Base-by-base conservation (phyloP, 2,113 vertebrate species). In the Cyphomyrus plagiostoma region DNA sequence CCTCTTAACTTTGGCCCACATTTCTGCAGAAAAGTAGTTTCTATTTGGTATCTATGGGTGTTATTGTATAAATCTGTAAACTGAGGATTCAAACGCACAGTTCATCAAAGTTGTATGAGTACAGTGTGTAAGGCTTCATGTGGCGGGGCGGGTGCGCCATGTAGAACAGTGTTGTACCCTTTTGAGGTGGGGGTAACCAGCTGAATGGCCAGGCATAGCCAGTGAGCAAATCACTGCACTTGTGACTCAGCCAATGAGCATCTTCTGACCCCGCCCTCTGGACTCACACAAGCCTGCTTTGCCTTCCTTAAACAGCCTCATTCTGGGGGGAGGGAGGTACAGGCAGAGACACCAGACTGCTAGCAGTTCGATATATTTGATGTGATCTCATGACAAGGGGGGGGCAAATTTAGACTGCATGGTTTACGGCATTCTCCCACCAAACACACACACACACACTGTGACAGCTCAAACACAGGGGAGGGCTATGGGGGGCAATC, bases 121-220 rank as follows among this genome's bases (percentile, higher is more conserved):
- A 42, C 74, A 42, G 35, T 80, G 15, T 80, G 35, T 80, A 80
- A 80, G 15, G 35, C 70, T 77, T 39, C 70, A 35, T 17, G 10
- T 5, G 35, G 42, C 1, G 70, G 70, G 66, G 10, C 35, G 30
- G 23, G 58, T 0, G 30, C 4, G 3, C 13, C 70, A 5, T 35
- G 2, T 77, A 35, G 1, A 17, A 39, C 15, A 39, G 30, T 17
- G 74, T 80, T 19, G 13, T 19, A 35, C 35, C 74, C 74, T 42
- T 39, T 80, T 39, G n/a, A 19, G 74, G 74, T 80, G 17, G 74
- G 35, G 11, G 15, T 80, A 88, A 89, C 88, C 77, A 89, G 74
- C 77, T 88, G 84, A 91, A 62, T 91, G 74, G 86, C 58, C 74
- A 46, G 46, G 17, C 35, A 8, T 21, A 19, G 66, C n/a, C 87